Conservation (phyloP, 2,888 invertebrate genomes). For the Antitype chi region DNA sequence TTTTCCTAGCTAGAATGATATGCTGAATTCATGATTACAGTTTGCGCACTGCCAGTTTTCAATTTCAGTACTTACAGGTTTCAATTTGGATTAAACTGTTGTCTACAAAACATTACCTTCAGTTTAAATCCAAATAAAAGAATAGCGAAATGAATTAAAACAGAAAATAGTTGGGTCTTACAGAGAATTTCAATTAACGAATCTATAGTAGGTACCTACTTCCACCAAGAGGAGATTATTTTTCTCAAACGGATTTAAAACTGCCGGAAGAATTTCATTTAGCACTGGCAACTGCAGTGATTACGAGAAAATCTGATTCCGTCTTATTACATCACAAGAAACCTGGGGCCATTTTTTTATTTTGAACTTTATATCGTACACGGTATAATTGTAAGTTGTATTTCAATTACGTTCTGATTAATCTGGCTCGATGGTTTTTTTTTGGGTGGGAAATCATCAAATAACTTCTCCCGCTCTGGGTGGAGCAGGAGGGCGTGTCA, state of each 20-base stretch:
- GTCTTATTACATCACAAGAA: neutral
- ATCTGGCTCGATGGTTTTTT: too few relatives aligned
- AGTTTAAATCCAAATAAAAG: neutral
- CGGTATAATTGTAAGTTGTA: too few relatives aligned
- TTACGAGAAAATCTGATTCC: constrained; percentile 38
- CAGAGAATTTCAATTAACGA: constrained; percentile 47
- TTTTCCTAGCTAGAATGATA: too few relatives aligned
- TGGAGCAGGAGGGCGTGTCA: too few relatives aligned
- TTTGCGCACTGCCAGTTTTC: neutral
- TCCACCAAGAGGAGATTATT: constrained; percentile 35
- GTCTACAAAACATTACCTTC: neutral
- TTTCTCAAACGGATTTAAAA: constrained; percentile 37
- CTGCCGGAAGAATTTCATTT: constrained; percentile 60
- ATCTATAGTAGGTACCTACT: neutral
- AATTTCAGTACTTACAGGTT: too few relatives aligned
- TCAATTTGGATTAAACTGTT: neutral
- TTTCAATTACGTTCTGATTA: too few relatives aligned
- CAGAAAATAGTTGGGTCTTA: constrained; percentile 6
- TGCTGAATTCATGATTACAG: too few relatives aligned
- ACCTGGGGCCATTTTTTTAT: neutral
- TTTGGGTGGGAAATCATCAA: too few relatives aligned
- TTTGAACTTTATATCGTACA: too few relatives aligned
- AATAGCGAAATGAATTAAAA: neutral
- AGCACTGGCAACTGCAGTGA: constrained; percentile 47
- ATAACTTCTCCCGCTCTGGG: too few relatives aligned